Evolutionary conservation across 2,888 invertebrate genomes (phyloP).

Genomic region (Buathra laborator): DNA sequence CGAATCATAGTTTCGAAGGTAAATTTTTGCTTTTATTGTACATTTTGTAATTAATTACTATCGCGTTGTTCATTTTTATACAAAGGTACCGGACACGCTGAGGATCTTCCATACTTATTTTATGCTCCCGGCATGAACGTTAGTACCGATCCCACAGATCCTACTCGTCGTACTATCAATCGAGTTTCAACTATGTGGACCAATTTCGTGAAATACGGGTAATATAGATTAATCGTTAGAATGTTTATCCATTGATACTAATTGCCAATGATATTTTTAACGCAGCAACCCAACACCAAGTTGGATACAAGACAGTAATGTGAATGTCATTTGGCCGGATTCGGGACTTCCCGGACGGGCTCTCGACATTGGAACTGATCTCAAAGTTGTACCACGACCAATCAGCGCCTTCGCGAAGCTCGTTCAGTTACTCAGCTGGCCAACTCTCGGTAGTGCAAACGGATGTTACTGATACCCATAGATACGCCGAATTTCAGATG

Average conservation of each 20-base stretch:
- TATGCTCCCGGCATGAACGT: slow-evolving; percentile 6
- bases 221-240: not conserved
- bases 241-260: not conserved
- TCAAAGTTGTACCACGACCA: slow-evolving; percentile 5
- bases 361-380: slow-evolving; percentile 15
- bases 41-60: not conserved
- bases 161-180: slow-evolving; percentile 27
- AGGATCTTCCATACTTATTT: slow-evolving; percentile 56
- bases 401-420: not conserved
- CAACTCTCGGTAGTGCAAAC: not conserved
- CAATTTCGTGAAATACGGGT: slow-evolving; percentile 64
- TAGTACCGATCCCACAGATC: slow-evolving; percentile 22
- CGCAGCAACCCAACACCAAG: slow-evolving; percentile 17
- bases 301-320: not conserved
- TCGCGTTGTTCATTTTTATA: not conserved
- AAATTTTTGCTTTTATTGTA: not conserved
- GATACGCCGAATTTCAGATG: not conserved
- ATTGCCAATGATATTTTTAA: not conserved
- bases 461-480: not conserved
- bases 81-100: slow-evolving; percentile 51
- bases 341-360: not conserved
- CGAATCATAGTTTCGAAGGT: not conserved
- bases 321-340: slow-evolving; percentile 2
- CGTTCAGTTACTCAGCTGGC: not conserved
- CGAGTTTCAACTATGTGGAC: slow-evolving; percentile 60